phyloP scores from a whole-genome alignment of 2,888 invertebrate species.

The Micropterix aruncella region DNA sequence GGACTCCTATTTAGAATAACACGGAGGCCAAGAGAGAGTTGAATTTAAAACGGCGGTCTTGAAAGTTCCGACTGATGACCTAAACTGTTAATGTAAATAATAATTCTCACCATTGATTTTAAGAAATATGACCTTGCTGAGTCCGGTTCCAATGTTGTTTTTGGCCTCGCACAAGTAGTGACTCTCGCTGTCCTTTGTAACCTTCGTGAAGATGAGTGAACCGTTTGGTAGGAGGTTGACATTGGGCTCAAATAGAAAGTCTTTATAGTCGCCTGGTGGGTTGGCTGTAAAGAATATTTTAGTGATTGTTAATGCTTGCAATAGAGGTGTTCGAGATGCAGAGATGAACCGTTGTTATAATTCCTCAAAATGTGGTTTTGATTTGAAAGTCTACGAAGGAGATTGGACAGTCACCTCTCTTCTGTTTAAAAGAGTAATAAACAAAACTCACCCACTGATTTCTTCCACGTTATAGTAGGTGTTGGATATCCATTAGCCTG shows the following conservation, averaged over 20 bases:
- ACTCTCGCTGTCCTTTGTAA: slow-evolving; percentile 78
- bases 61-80: too few relatives aligned
- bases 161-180: slow-evolving; percentile 89
- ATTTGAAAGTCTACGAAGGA: neutral
- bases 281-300: too few relatives aligned
- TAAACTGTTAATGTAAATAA: slow-evolving; percentile 8
- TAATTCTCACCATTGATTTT: slow-evolving; percentile 70
- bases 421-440: neutral
- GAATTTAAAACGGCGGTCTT: too few relatives aligned
- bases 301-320: too few relatives aligned
- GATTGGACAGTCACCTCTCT: neutral
- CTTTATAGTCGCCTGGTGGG: slow-evolving; percentile 65
- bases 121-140: slow-evolving; percentile 82
- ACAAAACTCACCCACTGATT: slow-evolving; percentile 61
- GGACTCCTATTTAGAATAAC: too few relatives aligned
- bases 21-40: too few relatives aligned
- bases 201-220: slow-evolving; percentile 67
- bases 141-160: slow-evolving; percentile 80
- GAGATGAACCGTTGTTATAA: slow-evolving; percentile 4
- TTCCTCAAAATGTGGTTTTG: neutral
- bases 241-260: slow-evolving; percentile 66
- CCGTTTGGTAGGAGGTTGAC: slow-evolving; percentile 70
- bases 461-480: slow-evolving; percentile 79
- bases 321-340: too few relatives aligned
- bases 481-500: slow-evolving; percentile 87